Percentiles rank a stretch among this genome's conserved stretches.
phyloP scores from a whole-genome alignment of 2,797 vertebrate species.

The Salarias fasciatus region DNA sequence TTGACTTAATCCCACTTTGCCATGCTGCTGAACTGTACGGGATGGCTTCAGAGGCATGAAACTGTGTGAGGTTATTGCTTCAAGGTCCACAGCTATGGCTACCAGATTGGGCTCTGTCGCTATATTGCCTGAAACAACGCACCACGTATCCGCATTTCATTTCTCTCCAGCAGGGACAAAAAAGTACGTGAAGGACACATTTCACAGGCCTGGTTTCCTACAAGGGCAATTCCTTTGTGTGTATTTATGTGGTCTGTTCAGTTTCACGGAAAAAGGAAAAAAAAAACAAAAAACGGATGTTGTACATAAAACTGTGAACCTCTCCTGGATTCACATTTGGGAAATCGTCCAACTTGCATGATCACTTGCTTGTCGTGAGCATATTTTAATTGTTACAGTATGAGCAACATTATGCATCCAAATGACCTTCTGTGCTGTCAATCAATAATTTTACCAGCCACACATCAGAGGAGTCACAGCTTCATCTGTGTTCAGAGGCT shows the following conservation, averaged over 20 bases:
- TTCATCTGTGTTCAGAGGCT: constrained; percentile 50
- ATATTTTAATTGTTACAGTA: background rate
- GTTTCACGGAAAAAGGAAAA: background rate
- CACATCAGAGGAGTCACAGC: constrained; percentile 35
- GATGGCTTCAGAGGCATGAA: constrained; percentile 8
- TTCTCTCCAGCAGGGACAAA: constrained; percentile 59
- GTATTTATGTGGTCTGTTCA: background rate
- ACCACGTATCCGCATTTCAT: constrained; percentile 42
- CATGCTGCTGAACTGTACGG: constrained; percentile 11
- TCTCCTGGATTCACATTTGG: background rate
- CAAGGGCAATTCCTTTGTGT: background rate
- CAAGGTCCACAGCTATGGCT: constrained; percentile 24
- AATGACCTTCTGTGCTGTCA: constrained; percentile 34
- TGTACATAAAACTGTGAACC: background rate
- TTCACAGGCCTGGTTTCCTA: background rate
- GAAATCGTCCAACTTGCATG: constrained; percentile 1
- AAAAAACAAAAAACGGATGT: background rate
- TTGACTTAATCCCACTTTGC: constrained; percentile 20
- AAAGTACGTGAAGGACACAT: constrained; percentile 38
- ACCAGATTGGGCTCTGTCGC: constrained; percentile 45
- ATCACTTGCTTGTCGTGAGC: background rate
- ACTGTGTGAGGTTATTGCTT: constrained; percentile 30
- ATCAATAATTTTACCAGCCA: constrained; percentile 36
- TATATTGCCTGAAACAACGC: constrained; percentile 45
- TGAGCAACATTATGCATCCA: background rate